phyloP scores from a whole-genome alignment of 92 coral and sea anemone species.

The Paragorgia papillata region DNA sequence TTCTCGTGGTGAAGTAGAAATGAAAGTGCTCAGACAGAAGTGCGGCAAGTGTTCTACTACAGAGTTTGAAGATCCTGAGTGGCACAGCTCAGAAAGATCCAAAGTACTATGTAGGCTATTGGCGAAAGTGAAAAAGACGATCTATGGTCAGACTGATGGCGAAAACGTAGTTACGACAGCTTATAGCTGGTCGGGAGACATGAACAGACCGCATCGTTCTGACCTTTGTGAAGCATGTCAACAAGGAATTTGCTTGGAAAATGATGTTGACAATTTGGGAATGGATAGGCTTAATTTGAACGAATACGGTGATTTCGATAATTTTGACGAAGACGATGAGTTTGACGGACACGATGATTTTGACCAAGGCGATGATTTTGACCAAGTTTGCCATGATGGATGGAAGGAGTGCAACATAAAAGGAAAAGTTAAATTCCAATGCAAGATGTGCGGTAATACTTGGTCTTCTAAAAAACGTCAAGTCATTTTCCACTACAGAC shows the following conservation, averaged over 20 bases:
- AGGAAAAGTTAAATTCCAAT: neutral
- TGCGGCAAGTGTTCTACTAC: neutral
- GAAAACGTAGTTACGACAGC: too few relatives aligned
- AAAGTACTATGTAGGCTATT: neutral
- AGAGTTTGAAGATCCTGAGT: neutral
- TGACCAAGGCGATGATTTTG: too few relatives aligned
- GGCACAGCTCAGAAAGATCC: neutral
- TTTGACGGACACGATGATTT: too few relatives aligned
- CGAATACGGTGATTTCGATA: too few relatives aligned
- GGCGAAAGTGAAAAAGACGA: neutral
- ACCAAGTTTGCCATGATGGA: neutral
- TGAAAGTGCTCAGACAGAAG: neutral
- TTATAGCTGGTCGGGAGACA: too few relatives aligned
- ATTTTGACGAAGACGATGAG: too few relatives aligned
- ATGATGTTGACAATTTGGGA: too few relatives aligned
- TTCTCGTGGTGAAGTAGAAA: slow-evolving; percentile 16
- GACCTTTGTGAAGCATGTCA: too few relatives aligned
- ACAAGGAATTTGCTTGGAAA: too few relatives aligned
- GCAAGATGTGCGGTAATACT: neutral
- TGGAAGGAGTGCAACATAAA: neutral
- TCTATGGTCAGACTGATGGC: too few relatives aligned
- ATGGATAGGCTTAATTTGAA: too few relatives aligned
- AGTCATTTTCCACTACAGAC: slow-evolving; percentile 1
- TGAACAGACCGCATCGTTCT: too few relatives aligned
- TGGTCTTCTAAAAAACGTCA: neutral